Base-by-base conservation (phyloP, 2,113 vertebrate species). In the Pomatorhinus ruficollis region DNA sequence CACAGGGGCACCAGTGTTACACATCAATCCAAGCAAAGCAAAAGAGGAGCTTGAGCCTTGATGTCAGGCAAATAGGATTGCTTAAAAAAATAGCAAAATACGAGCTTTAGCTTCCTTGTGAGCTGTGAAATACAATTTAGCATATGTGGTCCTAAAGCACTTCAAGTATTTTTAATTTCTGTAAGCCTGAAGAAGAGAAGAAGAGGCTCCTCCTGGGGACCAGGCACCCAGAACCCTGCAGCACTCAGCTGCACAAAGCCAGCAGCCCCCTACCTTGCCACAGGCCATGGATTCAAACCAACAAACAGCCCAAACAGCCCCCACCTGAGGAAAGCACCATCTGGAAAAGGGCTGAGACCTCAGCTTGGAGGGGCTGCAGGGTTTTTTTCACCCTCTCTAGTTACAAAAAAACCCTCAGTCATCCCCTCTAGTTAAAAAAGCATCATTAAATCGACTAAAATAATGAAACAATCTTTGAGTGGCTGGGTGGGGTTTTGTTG, bases 51-150 rank as follows among this genome's bases (percentile, higher is more conserved):
- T 25, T 21, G 14, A 75, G 44, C 23, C 63, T 23, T 16, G 16
- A 28, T 1, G 20, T 30, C 2, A 0, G 0, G 0, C 23, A 68
- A 30, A 68, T 4, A 40, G 17, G 14, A 40, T 2, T 35, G 30
- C 70, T 52, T 5, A n/a, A 53, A 54, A 52, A 60, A 19, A 17
- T 0, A 35, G 33, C 10, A 49, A 69, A 76, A 19, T 2, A 8
- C 0, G 5, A 76, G 21, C 47, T 83, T 64, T 25, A 47, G 27
- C 40, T 71, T 54, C 18, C 37, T 49, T 49, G 16, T 45, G 47
- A 77, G 33, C 33, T 72, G 39, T 63, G 40, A 89, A 76, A 49
- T 28, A 49, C 2, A 30, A 59, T 45, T n/a, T 24, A 66, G 25
- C n/a, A 49, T 6, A 12, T 33, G n/a, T 47, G 23, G 10, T 18